Evolutionary conservation across 2,113 vertebrate species (phyloP).

Genomic region (Aphyosemion australe): DNA sequence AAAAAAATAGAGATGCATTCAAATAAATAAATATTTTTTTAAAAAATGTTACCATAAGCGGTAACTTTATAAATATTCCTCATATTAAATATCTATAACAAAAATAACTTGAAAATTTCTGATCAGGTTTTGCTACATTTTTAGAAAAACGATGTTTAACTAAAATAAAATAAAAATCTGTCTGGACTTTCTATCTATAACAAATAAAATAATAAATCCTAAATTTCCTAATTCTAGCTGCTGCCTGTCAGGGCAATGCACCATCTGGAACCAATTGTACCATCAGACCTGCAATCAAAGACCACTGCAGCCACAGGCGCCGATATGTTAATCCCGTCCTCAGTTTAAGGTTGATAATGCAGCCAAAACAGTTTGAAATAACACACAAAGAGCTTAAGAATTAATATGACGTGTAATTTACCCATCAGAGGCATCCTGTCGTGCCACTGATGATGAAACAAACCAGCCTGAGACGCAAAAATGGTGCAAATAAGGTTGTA

Average conservation of each 20-base stretch:
- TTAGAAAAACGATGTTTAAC: too few species aligned
- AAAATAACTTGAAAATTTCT: too few species aligned
- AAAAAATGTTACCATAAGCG: too few species aligned
- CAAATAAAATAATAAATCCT: background rate
- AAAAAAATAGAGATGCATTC: too few species aligned
- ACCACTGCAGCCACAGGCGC: background rate
- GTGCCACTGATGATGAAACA: too few species aligned
- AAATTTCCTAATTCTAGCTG: background rate
- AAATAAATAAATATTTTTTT: too few species aligned
- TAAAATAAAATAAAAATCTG: too few species aligned
- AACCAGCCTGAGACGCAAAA: too few species aligned
- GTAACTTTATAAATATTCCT: too few species aligned
- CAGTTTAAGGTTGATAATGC: background rate
- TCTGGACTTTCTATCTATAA: background rate
- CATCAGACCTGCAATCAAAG: background rate
- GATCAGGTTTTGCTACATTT: too few species aligned
- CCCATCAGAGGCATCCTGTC: background rate
- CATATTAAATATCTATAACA: too few species aligned
- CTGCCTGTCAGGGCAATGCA: background rate
- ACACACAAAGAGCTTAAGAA: background rate
- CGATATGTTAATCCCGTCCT: background rate
- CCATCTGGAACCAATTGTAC: background rate
- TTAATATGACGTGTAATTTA: background rate
- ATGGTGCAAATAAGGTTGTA: too few species aligned
- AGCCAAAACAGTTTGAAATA: constrained; percentile 2